Base-by-base conservation (phyloP, 2,888 invertebrate genomes). In the Tetheella fluctuosa region DNA sequence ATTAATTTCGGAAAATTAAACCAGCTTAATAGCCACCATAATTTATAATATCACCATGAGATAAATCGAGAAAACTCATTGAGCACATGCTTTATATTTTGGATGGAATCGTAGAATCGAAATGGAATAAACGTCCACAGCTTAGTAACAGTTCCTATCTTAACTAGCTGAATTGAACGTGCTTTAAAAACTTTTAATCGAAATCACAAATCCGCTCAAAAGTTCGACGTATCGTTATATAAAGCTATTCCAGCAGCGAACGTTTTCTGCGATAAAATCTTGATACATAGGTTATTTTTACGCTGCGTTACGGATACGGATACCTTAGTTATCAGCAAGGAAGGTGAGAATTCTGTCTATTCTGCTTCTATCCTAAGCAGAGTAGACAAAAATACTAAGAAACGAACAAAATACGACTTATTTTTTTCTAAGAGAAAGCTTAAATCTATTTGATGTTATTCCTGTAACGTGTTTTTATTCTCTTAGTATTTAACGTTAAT, bases 141-240 rank as follows among this genome's bases (percentile, higher is more conserved):
- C 52, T 23, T 52, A 34, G 48, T 28, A 57, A 17, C 65, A 64
- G 65, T 65, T 59, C 63, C 64, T 68, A 65, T 66, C 62, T 64
- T 65, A 65, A 67, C 62, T 61, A 58, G 55, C 34, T 30, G 59
- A 68, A 68, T 69, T 61, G 34, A 34, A 34, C 68, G 65, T 62
- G 60, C 62, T 67, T 39, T 64, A 61, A 68, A 70, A 71, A 64
- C 55, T 55, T 65, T 72, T 68, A 68, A 70, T 69, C 68, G 64
- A 65, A 70, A 72, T 69, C 69, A 68, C 68, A 66, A 62, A 59
- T 54, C 62, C 42, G 63, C 61, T 62, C 56, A 37, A 23, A 62
- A 66, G 64, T 67, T 64, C 60, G 56, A 56, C 56, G 61, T 54
- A 37, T 39, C 42, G 39, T 59, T 54, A 56, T 52, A 28, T 58